A percentile compares a stretch with the other conserved stretches of the same genome.
These are phyloP conservation scores for Pica pica DNA, from an alignment of 2,113 vertebrate species.

Conservation along the genomic window DNA sequence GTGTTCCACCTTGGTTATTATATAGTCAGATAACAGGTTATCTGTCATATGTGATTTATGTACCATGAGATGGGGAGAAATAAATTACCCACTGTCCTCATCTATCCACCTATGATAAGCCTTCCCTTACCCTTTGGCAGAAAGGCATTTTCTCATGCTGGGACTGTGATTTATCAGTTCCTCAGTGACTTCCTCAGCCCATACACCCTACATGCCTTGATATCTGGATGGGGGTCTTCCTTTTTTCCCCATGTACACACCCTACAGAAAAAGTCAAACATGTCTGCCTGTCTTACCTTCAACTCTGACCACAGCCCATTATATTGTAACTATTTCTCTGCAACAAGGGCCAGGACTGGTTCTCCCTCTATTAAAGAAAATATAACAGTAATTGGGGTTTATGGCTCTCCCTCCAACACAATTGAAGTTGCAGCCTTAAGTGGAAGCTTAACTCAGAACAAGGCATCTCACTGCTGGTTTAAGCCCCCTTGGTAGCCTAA, in stretches of 20 bases:
- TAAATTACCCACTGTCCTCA: slow-evolving; percentile 36
- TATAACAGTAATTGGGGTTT: neutral
- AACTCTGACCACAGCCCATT: neutral
- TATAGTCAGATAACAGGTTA: neutral
- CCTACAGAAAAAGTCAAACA: neutral
- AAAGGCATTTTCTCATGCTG: neutral
- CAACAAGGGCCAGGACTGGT: neutral
- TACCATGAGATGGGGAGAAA: slow-evolving; percentile 21
- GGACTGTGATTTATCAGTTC: neutral
- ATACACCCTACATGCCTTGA: neutral
- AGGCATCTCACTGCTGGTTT: neutral
- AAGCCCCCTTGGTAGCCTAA: neutral
- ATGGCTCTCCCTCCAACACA: neutral
- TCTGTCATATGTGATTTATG: slow-evolving; percentile 43
- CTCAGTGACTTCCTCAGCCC: neutral
- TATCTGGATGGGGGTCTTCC: neutral
- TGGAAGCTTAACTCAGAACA: neutral
- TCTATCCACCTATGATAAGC: neutral
- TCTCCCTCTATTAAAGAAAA: neutral
- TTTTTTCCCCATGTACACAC: neutral
- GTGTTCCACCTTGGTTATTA: neutral
- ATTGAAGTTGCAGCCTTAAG: neutral
- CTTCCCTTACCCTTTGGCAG: neutral
- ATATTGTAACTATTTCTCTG: neutral
- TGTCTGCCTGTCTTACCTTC: neutral